Evolutionary conservation across 2,797 vertebrate genomes (phyloP), one percentile per base, ranked within the genome.

Genomic region (Phalloptychus januarius): DNA sequence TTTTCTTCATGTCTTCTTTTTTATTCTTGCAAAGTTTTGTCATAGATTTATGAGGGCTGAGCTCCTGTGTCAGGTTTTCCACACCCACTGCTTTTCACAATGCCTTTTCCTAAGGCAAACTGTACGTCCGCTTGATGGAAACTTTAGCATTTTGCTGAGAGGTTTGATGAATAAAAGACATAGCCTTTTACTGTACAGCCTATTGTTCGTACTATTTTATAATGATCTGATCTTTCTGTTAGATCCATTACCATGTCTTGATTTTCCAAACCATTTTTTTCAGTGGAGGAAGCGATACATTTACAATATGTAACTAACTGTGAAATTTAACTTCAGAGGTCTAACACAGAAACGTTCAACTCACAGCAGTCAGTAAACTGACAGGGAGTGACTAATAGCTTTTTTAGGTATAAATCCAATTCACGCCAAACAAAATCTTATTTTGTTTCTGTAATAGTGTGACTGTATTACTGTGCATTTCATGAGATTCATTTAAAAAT

Each of bases 371-470:
- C 93, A 91, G 89, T 89, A 90, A 94, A 92, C 93, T 93, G 91
- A 94, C 93, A 90, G 90, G 88, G 91, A 93, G 92, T 94, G 94
- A 95, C 93, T 95, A 95, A 95, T 95, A 93, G 93, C 90, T 92
- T 94, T 93, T 88, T 88, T 88, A 82, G 84, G 82, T 88, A 85
- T 86, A 94, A 94, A 95, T 94, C 93, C 94, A 96, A 96, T 96
- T 95, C 92, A 93, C 94, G 92, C 91, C 93, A 94, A 94, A 95
- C 95, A 95, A 94, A 94, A 95, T 89, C 95, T 94, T 95, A 95
- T 96, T 96, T 95, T 93, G 93, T 95, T 95, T 94, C 94, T 93
- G 91, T 94, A 95, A 94, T 93, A 89, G 93, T 93, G 87, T 94
- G 91, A 93, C 94, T 94, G 92, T 94, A 95, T 95, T 94, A 95